Evolutionary conservation across 2,797 vertebrate species (phyloP).

Genomic region (Pampus argenteus): DNA sequence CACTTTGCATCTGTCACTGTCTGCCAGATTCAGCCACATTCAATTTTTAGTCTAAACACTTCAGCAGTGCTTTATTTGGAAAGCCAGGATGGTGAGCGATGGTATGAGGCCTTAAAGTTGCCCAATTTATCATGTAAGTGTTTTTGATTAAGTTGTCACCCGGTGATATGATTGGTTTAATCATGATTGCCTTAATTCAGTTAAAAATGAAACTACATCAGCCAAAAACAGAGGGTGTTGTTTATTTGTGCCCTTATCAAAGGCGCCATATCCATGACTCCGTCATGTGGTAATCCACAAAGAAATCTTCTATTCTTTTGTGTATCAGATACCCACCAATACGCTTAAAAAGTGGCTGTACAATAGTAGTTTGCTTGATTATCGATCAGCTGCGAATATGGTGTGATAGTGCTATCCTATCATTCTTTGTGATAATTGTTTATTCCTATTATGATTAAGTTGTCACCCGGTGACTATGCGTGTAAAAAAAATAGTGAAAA

Average conservation of each 20-base stretch:
- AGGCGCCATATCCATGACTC: constrained; percentile 1
- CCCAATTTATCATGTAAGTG: not conserved
- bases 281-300: not conserved
- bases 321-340: not conserved
- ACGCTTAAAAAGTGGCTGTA: not conserved
- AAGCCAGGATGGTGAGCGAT: no score
- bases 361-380: not conserved
- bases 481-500: no score
- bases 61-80: not conserved
- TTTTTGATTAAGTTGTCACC: not conserved
- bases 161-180: not conserved
- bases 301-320: not conserved
- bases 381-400: not conserved
- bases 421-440: not conserved
- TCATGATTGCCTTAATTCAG: not conserved
- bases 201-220: not conserved
- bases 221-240: not conserved
- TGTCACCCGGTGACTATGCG: no score
- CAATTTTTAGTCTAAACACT: not conserved
- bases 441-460: no score
- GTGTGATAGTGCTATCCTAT: not conserved
- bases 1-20: no score
- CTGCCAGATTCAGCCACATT: no score
- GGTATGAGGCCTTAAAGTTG: no score
- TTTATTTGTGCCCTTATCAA: not conserved